phyloP scores from a whole-genome alignment of 2,888 invertebrate species.

The Mythimna impura region DNA sequence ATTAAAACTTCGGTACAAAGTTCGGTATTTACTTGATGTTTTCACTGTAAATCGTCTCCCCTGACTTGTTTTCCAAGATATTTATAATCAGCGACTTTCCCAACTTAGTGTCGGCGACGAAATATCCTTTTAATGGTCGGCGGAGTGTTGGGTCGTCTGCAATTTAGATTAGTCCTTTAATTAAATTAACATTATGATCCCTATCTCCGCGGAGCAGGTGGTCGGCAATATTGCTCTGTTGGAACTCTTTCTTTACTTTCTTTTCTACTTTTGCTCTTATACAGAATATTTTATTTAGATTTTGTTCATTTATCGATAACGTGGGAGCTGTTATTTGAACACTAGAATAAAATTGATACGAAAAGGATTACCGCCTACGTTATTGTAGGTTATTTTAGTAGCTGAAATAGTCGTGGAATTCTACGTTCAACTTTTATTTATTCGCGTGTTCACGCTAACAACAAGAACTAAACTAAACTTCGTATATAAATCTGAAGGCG shows the following conservation, averaged over 20 bases:
- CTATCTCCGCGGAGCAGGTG: slow-evolving; percentile 88
- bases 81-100: slow-evolving; percentile 87
- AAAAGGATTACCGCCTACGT: not conserved
- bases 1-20: slow-evolving; percentile 66
- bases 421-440: slow-evolving; percentile 18
- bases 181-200: slow-evolving; percentile 91
- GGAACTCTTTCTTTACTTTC: slow-evolving; percentile 81
- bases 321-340: slow-evolving; percentile 6
- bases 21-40: slow-evolving; percentile 77
- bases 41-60: slow-evolving; percentile 76
- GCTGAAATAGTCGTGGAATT: not conserved
- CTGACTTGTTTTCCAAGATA: slow-evolving; percentile 83
- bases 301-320: slow-evolving; percentile 33
- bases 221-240: slow-evolving; percentile 84
- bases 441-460: slow-evolving; percentile 10
- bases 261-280: slow-evolving; percentile 71
- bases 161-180: slow-evolving; percentile 91
- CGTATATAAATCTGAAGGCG: slow-evolving; percentile 41
- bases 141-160: slow-evolving; percentile 90
- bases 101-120: slow-evolving; percentile 86
- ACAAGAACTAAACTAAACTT: slow-evolving; percentile 36
- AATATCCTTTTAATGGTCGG: slow-evolving; percentile 89
- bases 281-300: slow-evolving; percentile 67
- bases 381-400: not conserved
- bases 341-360: slow-evolving; percentile 6